Evolutionary conservation across 2,797 vertebrate genomes (phyloP).

Genomic region (Rhabdophis nuchalis): DNA sequence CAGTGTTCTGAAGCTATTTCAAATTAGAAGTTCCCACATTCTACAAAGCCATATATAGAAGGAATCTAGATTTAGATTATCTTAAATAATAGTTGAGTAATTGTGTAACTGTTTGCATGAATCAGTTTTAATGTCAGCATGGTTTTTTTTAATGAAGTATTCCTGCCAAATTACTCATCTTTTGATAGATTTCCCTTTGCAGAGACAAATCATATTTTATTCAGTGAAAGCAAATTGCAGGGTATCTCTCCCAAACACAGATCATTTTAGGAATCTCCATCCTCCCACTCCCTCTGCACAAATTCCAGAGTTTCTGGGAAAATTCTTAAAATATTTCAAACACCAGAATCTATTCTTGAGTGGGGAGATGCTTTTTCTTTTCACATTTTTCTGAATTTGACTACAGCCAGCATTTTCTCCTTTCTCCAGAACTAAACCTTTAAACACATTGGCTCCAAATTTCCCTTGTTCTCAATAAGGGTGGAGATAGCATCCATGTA

Average conservation of each 20-base stretch:
- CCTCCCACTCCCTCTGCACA: neutral
- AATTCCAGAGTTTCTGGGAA: neutral
- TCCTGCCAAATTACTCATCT: neutral
- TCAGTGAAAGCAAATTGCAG: constrained; percentile 24
- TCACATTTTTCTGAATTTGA: neutral
- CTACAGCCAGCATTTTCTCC: neutral
- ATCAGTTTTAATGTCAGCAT: neutral
- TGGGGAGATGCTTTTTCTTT: neutral
- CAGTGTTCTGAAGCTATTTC: neutral
- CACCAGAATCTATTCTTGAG: neutral
- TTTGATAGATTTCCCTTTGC: constrained; percentile 18
- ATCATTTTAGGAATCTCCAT: neutral
- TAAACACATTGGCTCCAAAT: neutral
- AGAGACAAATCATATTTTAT: constrained; percentile 25
- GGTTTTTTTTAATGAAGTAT: constrained; percentile 4
- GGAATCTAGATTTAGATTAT: neutral
- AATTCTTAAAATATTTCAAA: neutral
- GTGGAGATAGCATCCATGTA: no score
- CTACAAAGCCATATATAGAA: neutral
- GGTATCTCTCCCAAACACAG: neutral
- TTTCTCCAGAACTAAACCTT: neutral
- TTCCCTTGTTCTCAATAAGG: no score
- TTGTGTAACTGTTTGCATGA: neutral
- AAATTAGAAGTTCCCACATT: neutral
- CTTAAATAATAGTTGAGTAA: neutral